These are phyloP conservation scores for Erythrocercus mccallii DNA, from an alignment of 2,113 vertebrate species.

Conservation along the genomic window DNA sequence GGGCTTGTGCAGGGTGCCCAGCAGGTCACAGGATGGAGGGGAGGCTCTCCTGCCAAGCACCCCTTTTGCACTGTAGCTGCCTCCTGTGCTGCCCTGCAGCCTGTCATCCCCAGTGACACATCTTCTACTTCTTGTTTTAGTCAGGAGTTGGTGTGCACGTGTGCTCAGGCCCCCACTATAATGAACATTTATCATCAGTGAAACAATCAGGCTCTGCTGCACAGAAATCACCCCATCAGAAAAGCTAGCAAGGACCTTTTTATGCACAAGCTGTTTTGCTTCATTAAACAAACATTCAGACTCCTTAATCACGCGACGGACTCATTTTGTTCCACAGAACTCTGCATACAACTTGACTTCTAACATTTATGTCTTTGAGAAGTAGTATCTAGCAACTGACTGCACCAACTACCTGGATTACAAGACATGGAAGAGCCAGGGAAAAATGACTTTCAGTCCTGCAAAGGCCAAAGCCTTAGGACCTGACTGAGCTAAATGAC, in stretches of 20 bases:
- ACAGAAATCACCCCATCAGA: background rate
- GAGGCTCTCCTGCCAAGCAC: background rate
- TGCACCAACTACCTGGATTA: background rate
- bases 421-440: background rate
- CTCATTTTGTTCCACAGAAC: background rate
- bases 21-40: background rate
- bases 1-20: background rate
- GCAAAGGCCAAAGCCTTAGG: background rate
- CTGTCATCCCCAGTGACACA: background rate
- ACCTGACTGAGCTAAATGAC: background rate
- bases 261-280: background rate
- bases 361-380: background rate
- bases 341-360: background rate
- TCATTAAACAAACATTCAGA: background rate
- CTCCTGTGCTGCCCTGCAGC: background rate
- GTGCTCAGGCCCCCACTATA: background rate
- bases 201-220: background rate
- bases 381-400: background rate
- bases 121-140: background rate
- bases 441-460: background rate
- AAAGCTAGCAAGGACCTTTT: background rate
- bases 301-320: background rate
- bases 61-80: background rate
- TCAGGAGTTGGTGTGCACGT: background rate
- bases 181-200: background rate